Base-by-base conservation (phyloP, 2,888 invertebrate species). In the Nebria brevicollis region DNA sequence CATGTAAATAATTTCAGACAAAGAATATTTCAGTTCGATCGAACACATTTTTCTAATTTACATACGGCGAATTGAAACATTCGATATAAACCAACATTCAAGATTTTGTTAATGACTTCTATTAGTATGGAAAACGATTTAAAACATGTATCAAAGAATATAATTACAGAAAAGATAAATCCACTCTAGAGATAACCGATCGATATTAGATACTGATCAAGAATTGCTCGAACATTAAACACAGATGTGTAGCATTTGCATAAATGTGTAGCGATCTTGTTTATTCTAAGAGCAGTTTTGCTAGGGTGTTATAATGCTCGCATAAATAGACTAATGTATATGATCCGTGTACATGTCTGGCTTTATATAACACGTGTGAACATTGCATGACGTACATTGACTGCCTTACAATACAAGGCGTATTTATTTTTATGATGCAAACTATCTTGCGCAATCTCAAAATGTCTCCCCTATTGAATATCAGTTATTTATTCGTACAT, bases 241-340 rank as follows among this genome's bases (percentile, higher is more conserved):
- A n/a, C 68, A 15, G n/a, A n/a, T 68, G 68, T 68, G 15, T 43
- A 6, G 10, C 43, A 43, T 68, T 68, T 68, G 68, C 68, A 68
- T 68, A 68, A 68, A 68, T 68, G 20, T 26, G 68, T 68, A 25
- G 68, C 26, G 68, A 68, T 15, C 68, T 20, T 68, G 68, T 68
- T 68, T 68, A 15, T 68, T 68, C 68, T n/a, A 68, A 68, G 26
- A 15, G 68, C n/a, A 68, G 68, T 68, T 43, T 26, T 68, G 68
- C 68, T n/a, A 26, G 68, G 25, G 68, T 15, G 68, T 25, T 13
- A 68, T 26, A 68, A 10, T 68, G 20, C 68, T 68, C 25, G n/a
- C 68, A 68, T 68, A 68, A 68, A 68, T 68, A n/a, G 68, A 68
- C 70, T 20, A 34, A 70, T 70, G 70, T 70, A 34, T 70, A 70